phyloP scores from a whole-genome alignment of 2,797 vertebrate species.

The Anguilla obscura region DNA sequence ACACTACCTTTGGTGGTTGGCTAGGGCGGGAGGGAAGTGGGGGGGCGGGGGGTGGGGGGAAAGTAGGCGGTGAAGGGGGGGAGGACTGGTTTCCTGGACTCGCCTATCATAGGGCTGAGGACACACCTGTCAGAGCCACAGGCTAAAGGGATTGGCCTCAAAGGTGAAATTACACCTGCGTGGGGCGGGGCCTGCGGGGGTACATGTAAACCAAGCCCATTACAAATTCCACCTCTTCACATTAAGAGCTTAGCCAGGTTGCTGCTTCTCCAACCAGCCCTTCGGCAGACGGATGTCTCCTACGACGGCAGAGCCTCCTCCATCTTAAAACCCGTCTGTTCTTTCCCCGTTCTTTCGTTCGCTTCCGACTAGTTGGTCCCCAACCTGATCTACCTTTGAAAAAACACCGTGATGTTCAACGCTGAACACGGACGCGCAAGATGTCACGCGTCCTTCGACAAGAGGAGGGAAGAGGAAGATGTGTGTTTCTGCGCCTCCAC shows the following conservation, averaged over 20 bases:
- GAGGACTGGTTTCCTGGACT: constrained; percentile 25
- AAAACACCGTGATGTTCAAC: constrained; percentile 54
- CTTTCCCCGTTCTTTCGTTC: constrained; percentile 41
- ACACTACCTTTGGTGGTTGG: constrained; percentile 34
- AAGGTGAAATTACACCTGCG: constrained; percentile 73
- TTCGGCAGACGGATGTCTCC: constrained; percentile 45
- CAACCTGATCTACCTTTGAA: constrained; percentile 53
- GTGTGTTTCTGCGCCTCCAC: constrained; percentile 60
- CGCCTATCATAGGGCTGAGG: constrained; percentile 68
- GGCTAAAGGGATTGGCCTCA: constrained; percentile 69
- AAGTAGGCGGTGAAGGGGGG: not conserved
- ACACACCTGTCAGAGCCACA: constrained; percentile 75
- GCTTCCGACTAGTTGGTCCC: constrained; percentile 25
- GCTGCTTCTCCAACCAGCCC: constrained; percentile 56
- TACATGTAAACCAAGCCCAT: constrained; percentile 86
- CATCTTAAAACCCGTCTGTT: constrained; percentile 47
- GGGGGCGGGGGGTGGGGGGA: not conserved
- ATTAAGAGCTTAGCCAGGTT: constrained; percentile 79
- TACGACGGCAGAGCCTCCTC: constrained; percentile 31
- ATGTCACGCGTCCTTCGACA: constrained; percentile 69
- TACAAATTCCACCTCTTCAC: constrained; percentile 86
- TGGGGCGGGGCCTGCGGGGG: constrained; percentile 69
- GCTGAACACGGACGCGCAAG: constrained; percentile 48
- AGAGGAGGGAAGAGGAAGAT: constrained; percentile 67
- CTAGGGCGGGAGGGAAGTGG: not conserved